phyloP scores from a whole-genome alignment of 2,888 invertebrate species.

The Caenorhabditis sp. region DNA sequence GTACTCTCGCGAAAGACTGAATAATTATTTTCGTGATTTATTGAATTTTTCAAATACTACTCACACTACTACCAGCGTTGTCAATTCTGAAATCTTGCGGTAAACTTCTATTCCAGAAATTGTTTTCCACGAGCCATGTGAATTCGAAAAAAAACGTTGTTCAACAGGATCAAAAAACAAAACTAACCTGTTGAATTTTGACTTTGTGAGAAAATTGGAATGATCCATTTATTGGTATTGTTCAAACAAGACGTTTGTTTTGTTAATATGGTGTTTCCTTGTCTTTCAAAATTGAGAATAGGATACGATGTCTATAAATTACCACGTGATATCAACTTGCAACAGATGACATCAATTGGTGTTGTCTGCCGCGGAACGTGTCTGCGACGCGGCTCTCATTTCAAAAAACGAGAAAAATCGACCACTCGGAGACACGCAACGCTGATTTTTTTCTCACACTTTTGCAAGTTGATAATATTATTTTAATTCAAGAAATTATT shows the following conservation, averaged over 20 bases:
- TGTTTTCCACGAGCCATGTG: conserved; percentile 20
- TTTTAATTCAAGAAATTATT: neutral
- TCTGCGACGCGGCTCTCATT: too few species aligned
- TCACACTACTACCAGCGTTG: conserved; percentile 30
- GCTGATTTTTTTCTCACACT: too few species aligned
- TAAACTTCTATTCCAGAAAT: conserved; percentile 16
- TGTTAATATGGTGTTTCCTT: conserved; percentile 14
- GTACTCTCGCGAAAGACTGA: conserved; percentile 28
- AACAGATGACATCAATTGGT: too few species aligned
- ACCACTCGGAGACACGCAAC: too few species aligned
- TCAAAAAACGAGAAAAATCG: too few species aligned
- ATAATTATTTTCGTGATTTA: neutral
- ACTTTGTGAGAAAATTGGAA: conserved; percentile 32
- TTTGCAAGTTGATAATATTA: too few species aligned
- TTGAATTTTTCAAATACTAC: neutral
- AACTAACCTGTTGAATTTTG: neutral
- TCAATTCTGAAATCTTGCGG: conserved; percentile 18
- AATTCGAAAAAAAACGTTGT: conserved; percentile 4
- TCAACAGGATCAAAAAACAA: neutral
- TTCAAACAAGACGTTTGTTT: conserved; percentile 25
- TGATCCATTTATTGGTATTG: conserved; percentile 17
- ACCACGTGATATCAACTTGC: too few species aligned
- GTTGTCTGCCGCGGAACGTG: too few species aligned
- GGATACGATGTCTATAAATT: conserved; percentile 33
- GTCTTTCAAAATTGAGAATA: conserved; percentile 17